Conservation (phyloP, 64 coral and sea anemone species). For the Dendrophyllia cribrosa region DNA sequence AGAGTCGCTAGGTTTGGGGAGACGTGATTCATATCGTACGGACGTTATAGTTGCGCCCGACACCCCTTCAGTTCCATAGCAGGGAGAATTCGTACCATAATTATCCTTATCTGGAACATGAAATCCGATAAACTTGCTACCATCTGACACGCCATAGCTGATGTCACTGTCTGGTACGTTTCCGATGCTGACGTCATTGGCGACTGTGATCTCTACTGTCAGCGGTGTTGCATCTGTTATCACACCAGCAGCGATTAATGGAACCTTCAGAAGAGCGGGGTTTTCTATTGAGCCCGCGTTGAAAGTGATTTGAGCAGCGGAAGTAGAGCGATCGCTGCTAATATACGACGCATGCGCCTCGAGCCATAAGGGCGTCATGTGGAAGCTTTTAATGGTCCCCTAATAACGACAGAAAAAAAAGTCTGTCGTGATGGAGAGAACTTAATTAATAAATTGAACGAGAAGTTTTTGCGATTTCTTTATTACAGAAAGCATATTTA, state of each 20-base stretch:
- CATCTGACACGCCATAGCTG: constrained; percentile 49
- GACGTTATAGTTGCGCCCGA: not conserved
- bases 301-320: constrained; percentile 25
- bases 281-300: not conserved
- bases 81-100: not conserved
- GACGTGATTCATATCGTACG: not conserved
- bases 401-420: not conserved
- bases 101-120: not conserved
- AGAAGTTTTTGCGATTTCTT: too few relatives aligned
- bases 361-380: constrained; percentile 14
- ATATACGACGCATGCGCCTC: constrained; percentile 5
- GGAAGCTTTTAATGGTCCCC: not conserved
- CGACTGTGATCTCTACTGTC: constrained; percentile 42
- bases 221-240: constrained; percentile 20
- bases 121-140: constrained; percentile 20
- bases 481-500: too few relatives aligned
- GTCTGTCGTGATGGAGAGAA: not conserved
- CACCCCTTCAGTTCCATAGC: not conserved
- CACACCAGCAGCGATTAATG: not conserved
- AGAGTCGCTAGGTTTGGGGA: not conserved
- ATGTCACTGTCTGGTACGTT: constrained; percentile 34
- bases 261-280: constrained; percentile 13
- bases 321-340: not conserved
- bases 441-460: too few relatives aligned
- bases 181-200: constrained; percentile 35